Evolutionary conservation across 1,140 invertebrate genomes (phyloP).

Genomic region (Zelostemma sp.): DNA sequence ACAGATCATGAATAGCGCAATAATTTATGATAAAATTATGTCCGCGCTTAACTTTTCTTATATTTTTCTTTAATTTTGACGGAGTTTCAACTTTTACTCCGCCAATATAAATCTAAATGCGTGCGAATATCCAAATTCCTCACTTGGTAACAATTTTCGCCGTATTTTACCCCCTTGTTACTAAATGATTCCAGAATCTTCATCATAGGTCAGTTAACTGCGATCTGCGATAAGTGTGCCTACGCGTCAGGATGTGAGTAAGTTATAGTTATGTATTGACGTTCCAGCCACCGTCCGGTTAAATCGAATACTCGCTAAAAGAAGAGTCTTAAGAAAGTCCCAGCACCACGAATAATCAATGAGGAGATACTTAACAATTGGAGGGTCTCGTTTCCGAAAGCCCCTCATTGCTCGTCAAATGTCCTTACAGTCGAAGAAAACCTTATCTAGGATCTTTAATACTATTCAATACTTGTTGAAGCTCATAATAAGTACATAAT

Average conservation of each 20-base stretch:
- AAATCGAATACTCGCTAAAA: conserved; percentile 27
- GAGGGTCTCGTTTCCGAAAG: neutral
- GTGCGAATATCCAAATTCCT: neutral
- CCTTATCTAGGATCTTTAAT: conserved; percentile 56
- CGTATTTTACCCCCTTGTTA: conserved; percentile 4
- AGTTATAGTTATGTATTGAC: conserved; percentile 38
- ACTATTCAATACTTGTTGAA: conserved; percentile 69
- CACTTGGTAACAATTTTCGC: conserved; percentile 1
- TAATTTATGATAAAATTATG: conserved; percentile 52
- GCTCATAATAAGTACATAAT: conserved; percentile 69
- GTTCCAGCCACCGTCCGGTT: conserved; percentile 25
- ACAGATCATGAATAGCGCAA: conserved; percentile 43
- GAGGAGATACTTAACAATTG: conserved; percentile 41
- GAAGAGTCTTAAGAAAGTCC: conserved; percentile 43
- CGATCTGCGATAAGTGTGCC: neutral
- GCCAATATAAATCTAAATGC: conserved; percentile 21
- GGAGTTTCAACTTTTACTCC: conserved; percentile 33
- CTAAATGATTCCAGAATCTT: conserved; percentile 22
- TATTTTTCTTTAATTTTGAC: conserved; percentile 45
- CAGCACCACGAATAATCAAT: conserved; percentile 47
- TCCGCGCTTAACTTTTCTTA: conserved; percentile 43
- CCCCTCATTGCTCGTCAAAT: conserved; percentile 27
- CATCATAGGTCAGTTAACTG: neutral
- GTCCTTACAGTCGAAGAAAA: conserved; percentile 37
- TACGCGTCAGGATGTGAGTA: conserved; percentile 15